These are phyloP conservation scores for Lontra canadensis DNA, from an alignment of 2,113 vertebrate genomes.

Conservation along the genomic window DNA sequence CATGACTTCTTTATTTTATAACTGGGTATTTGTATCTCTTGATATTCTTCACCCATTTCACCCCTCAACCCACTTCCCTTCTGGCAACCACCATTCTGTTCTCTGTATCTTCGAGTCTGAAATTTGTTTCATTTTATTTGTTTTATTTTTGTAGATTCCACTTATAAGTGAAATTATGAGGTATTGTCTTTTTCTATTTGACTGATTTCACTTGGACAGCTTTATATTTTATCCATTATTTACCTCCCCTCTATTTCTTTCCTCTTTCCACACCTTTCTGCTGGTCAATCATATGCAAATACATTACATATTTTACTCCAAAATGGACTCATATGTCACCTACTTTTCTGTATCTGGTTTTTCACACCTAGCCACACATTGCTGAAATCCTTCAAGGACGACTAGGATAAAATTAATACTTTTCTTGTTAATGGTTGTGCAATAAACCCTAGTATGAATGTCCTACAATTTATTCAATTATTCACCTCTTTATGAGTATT, in stretches of 20 bases:
- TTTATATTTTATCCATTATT: not conserved
- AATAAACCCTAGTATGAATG: not conserved
- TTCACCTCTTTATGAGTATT: not conserved
- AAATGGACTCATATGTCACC: not conserved
- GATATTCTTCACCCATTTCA: not conserved
- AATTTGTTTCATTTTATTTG: not conserved
- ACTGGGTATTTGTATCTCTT: not conserved
- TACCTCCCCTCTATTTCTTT: not conserved
- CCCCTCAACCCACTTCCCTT: not conserved
- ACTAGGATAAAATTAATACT: not conserved
- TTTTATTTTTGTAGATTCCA: not conserved
- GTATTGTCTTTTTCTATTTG: not conserved
- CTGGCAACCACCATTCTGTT: not conserved
- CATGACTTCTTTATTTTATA: not conserved
- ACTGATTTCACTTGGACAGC: not conserved
- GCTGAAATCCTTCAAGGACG: not conserved
- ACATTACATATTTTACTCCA: not conserved
- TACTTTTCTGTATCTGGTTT: not conserved
- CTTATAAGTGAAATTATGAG: not conserved
- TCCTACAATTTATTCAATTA: not conserved
- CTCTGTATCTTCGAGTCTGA: not conserved
- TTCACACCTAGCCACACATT: not conserved
- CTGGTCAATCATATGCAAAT: not conserved
- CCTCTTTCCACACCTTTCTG: not conserved
- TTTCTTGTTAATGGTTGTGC: conserved; percentile 22